These are phyloP conservation scores for Phyllotreta striolata DNA, from an alignment of 2,888 invertebrate species.

Conservation along the genomic window DNA sequence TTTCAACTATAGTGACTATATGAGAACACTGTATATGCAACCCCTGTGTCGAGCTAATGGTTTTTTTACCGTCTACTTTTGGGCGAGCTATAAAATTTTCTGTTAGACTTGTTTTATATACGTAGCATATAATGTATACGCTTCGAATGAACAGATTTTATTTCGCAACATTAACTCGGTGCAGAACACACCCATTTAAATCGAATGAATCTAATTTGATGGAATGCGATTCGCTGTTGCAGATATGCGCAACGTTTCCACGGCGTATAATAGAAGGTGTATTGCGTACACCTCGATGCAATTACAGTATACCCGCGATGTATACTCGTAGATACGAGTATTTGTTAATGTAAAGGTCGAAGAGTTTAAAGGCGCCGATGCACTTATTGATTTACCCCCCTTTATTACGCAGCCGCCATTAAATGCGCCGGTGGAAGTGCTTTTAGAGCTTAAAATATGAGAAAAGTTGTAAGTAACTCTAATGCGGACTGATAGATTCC, in stretches of 20 bases:
- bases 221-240: slow-evolving; percentile 21
- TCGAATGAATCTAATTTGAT: slow-evolving; percentile 29
- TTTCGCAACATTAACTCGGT: slow-evolving; percentile 55
- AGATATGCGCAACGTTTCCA: slow-evolving; percentile 14
- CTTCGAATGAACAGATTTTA: slow-evolving; percentile 39
- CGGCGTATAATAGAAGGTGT: background rate
- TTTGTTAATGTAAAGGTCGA: too few relatives aligned
- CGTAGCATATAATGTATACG: background rate
- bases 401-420: slow-evolving; percentile 48
- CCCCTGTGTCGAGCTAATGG: too few relatives aligned
- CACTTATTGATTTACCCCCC: slow-evolving; percentile 52
- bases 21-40: too few relatives aligned
- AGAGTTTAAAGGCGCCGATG: slow-evolving; percentile 29
- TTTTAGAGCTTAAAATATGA: slow-evolving; percentile 57
- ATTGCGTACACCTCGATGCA: too few relatives aligned
- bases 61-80: slow-evolving; percentile 2
- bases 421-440: slow-evolving; percentile 50
- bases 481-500: slow-evolving; percentile 58
- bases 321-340: too few relatives aligned
- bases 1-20: too few relatives aligned
- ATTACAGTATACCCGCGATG: too few relatives aligned
- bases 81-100: background rate
- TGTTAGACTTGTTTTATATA: background rate
- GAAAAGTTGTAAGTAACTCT: slow-evolving; percentile 58
- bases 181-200: slow-evolving; percentile 43